These are phyloP conservation scores for Grapholita molesta DNA, from an alignment of 1,140 invertebrate genomes.

Conservation along the genomic window DNA sequence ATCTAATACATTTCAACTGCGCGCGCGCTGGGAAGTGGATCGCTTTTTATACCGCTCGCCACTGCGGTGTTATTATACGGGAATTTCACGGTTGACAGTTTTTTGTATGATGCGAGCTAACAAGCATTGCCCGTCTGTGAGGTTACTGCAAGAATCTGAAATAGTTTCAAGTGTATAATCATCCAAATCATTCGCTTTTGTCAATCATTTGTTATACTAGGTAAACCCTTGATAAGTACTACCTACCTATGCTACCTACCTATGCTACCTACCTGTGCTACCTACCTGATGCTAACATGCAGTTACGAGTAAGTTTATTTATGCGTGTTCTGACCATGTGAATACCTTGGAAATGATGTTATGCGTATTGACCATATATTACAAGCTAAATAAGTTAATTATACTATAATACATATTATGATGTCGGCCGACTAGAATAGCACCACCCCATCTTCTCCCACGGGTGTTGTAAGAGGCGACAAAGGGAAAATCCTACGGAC, in stretches of 20 bases:
- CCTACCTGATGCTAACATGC: not conserved
- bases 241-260: too few relatives aligned
- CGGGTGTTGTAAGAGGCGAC: too few relatives aligned
- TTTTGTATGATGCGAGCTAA: not conserved
- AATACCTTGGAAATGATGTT: not conserved
- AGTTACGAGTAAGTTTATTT: not conserved
- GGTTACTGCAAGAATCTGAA: too few relatives aligned
- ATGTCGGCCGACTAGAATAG: too few relatives aligned
- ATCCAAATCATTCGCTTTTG: too few relatives aligned
- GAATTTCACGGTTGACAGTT: not conserved
- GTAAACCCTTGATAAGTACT: too few relatives aligned
- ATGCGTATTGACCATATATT: not conserved
- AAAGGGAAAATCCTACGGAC: too few relatives aligned
- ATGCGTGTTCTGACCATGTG: not conserved
- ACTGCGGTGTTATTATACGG: not conserved
- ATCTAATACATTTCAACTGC: slow-evolving; percentile 29
- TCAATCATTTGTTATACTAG: too few relatives aligned
- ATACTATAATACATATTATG: too few relatives aligned
- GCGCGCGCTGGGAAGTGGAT: slow-evolving; percentile 13
- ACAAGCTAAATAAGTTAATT: not conserved
- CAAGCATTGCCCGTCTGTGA: not conserved
- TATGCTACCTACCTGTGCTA: too few relatives aligned
- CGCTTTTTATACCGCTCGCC: not conserved
- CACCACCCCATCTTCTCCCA: too few relatives aligned
- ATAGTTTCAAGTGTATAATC: too few relatives aligned